A percentile compares a stretch with the other conserved stretches of the same genome.
phyloP scores from a whole-genome alignment of 2,113 vertebrate species.

The Carlito syrichta region DNA sequence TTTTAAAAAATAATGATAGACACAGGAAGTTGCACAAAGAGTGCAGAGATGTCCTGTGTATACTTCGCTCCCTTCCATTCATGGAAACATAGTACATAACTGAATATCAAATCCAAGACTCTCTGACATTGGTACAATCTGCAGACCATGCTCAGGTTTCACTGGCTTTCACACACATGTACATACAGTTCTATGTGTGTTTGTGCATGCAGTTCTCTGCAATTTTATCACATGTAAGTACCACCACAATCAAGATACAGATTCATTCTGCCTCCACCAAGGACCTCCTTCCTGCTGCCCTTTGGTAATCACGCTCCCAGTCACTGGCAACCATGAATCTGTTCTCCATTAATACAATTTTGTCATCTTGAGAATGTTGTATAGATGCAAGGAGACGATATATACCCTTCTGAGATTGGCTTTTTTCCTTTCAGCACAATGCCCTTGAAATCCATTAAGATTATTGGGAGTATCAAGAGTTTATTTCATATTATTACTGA shows the following conservation, averaged over 20 bases:
- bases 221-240: neutral
- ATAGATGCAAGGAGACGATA: no score
- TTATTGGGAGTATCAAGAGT: no score
- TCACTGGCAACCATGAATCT: no score
- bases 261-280: neutral
- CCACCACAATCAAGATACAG: neutral
- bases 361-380: no score
- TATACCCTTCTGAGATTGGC: no score
- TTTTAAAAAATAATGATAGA: neutral
- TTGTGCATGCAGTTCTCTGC: neutral
- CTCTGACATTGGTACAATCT: neutral
- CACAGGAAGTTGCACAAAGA: neutral
- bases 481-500: no score
- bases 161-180: neutral
- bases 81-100: neutral
- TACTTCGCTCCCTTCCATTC: neutral
- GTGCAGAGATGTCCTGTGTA: neutral
- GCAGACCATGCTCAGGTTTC: no score
- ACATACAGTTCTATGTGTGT: no score
- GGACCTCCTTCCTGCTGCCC: neutral
- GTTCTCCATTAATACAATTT: no score
- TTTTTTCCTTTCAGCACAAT: no score
- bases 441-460: no score
- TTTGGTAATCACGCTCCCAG: no score
- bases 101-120: neutral